Conservation (phyloP, 2,113 vertebrate genomes). For the Tenebrosternarchus preto region DNA sequence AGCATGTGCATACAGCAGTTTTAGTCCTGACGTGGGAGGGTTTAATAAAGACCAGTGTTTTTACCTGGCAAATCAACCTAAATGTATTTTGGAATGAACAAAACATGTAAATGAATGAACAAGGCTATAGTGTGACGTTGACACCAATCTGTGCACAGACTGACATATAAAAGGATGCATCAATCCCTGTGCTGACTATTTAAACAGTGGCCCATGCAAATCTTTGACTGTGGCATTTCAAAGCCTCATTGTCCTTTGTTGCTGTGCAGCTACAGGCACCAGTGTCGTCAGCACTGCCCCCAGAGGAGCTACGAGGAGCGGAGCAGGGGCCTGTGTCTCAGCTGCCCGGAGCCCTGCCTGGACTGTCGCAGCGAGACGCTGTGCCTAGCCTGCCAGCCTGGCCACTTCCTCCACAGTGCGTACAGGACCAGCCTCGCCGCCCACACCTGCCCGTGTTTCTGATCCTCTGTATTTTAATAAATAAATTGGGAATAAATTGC, state of each 20-base stretch:
- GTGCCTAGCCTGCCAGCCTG: constrained; percentile 74
- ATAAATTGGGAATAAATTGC: too few relatives aligned
- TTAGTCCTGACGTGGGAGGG: background rate
- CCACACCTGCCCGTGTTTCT: background rate
- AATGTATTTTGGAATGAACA: background rate
- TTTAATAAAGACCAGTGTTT: background rate
- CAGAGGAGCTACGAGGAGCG: constrained; percentile 72
- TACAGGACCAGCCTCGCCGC: constrained; percentile 37
- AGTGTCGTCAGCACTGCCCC: constrained; percentile 77
- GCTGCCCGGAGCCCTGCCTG: constrained; percentile 70
- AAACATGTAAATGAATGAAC: background rate
- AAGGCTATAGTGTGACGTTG: background rate
- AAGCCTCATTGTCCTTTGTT: constrained; percentile 13
- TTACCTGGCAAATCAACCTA: background rate
- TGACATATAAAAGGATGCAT: too few relatives aligned
- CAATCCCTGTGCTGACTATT: background rate
- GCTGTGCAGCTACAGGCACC: constrained; percentile 72
- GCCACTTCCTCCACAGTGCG: constrained; percentile 73
- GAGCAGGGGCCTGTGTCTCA: constrained; percentile 65
- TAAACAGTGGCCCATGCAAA: constrained; percentile 1
- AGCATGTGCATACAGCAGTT: background rate
- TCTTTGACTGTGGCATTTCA: constrained; percentile 7
- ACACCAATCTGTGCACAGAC: too few relatives aligned
- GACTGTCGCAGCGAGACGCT: constrained; percentile 72
- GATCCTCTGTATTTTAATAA: background rate